These are phyloP conservation scores for Augiades crinisus DNA, from an alignment of 2,888 invertebrate genomes.

Conservation along the genomic window DNA sequence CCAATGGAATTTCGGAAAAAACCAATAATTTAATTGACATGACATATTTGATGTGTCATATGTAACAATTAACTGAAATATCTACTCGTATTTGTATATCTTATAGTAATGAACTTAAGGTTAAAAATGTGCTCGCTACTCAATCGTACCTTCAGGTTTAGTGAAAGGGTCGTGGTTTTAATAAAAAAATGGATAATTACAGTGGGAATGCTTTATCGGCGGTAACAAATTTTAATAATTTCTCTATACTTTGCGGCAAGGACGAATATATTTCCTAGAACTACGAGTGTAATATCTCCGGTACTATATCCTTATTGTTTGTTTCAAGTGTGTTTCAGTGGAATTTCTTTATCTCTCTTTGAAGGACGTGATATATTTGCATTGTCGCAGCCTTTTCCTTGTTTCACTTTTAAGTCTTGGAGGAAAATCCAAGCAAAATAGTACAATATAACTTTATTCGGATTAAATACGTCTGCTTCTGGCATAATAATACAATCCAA, in stretches of 20 bases:
- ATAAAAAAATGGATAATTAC: conserved; percentile 3
- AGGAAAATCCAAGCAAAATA: not conserved
- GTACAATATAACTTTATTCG: too few relatives aligned
- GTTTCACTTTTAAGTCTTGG: not conserved
- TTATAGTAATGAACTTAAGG: not conserved
- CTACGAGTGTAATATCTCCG: not conserved
- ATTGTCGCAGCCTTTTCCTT: conserved; percentile 28
- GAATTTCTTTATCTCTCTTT: conserved; percentile 15
- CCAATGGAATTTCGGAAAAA: not conserved
- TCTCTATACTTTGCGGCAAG: conserved; percentile 5
- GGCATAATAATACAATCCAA: too few relatives aligned
- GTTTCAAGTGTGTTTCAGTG: not conserved
- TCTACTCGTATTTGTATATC: not conserved
- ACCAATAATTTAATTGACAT: not conserved
- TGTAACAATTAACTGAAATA: not conserved
- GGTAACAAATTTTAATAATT: not conserved
- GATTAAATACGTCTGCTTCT: too few relatives aligned
- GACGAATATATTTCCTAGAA: conserved; percentile 8
- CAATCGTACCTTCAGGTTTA: not conserved
- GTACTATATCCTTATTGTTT: conserved; percentile 11
- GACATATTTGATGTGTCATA: not conserved
- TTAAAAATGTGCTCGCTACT: not conserved
- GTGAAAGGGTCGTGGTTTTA: conserved; percentile 8
- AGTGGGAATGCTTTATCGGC: not conserved
- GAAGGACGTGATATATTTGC: conserved; percentile 39